A percentile compares a stretch with the other conserved stretches of the same genome.
phyloP scores from a whole-genome alignment of 2,888 invertebrate species.

The Hydraecia micacea region DNA sequence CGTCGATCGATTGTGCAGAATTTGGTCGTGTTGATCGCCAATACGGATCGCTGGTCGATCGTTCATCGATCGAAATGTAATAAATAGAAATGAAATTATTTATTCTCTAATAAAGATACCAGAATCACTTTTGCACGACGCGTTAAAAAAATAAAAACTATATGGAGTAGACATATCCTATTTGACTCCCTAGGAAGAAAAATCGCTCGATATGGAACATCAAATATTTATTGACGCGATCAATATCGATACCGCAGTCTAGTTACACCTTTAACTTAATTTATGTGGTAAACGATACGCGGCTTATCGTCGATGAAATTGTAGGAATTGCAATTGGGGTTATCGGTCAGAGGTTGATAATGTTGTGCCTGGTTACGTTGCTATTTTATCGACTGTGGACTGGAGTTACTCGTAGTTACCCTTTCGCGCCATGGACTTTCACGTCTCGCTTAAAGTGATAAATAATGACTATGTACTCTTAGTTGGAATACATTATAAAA shows the following conservation, averaged over 20 bases:
- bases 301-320: conserved; percentile 24
- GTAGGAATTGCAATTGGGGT: conserved; percentile 36
- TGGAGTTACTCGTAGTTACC: conserved; percentile 22
- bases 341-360: conserved; percentile 42
- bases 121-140: not conserved
- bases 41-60: not conserved
- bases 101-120: not conserved
- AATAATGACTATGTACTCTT: not conserved
- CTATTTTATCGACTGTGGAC: not conserved
- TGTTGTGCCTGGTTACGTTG: not conserved
- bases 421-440: conserved; percentile 38
- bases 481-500: not conserved
- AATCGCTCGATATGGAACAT: not conserved
- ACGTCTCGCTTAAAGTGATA: conserved; percentile 16
- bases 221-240: not conserved
- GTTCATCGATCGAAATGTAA: not conserved
- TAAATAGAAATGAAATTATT: not conserved
- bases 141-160: too few species aligned
- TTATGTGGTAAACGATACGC: conserved; percentile 30
- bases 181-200: not conserved
- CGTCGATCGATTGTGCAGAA: not conserved
- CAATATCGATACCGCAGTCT: not conserved
- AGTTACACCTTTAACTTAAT: conserved; percentile 33
- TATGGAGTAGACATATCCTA: not conserved
- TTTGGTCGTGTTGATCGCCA: not conserved